Evolutionary conservation across 2,888 invertebrate genomes (phyloP).

Genomic region (Choristoneura rosaceana): DNA sequence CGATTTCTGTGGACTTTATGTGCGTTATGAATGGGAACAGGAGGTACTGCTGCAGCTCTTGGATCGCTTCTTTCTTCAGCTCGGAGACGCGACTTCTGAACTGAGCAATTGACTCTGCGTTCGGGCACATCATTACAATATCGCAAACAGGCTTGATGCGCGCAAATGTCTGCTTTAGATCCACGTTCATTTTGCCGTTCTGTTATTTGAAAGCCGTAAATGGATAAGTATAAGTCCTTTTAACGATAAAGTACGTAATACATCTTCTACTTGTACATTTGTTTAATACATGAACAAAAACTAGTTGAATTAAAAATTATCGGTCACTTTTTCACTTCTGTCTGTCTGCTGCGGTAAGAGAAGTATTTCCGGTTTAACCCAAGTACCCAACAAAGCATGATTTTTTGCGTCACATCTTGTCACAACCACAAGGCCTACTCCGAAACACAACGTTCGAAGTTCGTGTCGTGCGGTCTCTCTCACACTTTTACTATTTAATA

Average conservation of each 20-base stretch:
- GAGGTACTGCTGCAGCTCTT: constrained; percentile 83
- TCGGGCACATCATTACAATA: constrained; percentile 77
- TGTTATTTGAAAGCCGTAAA: background rate
- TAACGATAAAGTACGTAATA: constrained; percentile 1
- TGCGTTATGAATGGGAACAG: constrained; percentile 81
- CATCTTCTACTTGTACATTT: constrained; percentile 24
- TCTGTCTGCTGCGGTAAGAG: background rate
- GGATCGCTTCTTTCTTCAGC: constrained; percentile 70
- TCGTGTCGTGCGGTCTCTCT: no score
- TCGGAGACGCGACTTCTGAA: constrained; percentile 63
- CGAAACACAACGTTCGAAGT: no score
- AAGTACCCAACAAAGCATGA: constrained; percentile 26
- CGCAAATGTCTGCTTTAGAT: constrained; percentile 68
- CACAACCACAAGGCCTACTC: no score
- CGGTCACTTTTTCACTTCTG: constrained; percentile 17
- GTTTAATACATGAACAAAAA: constrained; percentile 9
- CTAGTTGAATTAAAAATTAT: constrained; percentile 11
- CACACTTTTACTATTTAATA: no score
- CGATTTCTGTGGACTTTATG: constrained; percentile 63
- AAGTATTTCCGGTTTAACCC: constrained; percentile 19
- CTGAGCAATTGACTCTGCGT: constrained; percentile 63
- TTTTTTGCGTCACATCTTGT: background rate
- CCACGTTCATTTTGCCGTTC: constrained; percentile 62
- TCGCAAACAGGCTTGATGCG: constrained; percentile 84
- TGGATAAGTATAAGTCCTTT: background rate